Percentiles rank a stretch among this genome's conserved stretches.
These are phyloP conservation scores for Drosophila neocordata DNA, from an alignment of 1,140 invertebrate species.

Conservation along the genomic window DNA sequence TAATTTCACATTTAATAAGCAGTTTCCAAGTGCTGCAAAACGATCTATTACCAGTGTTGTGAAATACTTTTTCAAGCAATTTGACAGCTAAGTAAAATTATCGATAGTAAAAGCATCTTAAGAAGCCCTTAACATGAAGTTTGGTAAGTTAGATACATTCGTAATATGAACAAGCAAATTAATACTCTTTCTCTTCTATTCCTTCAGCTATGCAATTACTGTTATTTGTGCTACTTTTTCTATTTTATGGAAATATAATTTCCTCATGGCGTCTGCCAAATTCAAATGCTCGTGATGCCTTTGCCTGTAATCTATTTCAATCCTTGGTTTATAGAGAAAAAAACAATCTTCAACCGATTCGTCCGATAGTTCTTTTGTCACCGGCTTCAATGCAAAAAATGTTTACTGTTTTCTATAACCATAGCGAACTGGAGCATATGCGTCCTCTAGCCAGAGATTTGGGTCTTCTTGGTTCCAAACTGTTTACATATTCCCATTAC, in stretches of 20 bases:
- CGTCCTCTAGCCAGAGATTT: conserved; percentile 1
- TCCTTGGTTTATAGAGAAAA: neutral
- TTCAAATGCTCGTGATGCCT: neutral
- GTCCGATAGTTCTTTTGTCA: neutral
- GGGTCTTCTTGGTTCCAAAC: neutral
- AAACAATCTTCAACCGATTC: neutral
- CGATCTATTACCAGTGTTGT: neutral
- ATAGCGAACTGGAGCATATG: neutral
- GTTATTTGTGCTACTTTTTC: neutral
- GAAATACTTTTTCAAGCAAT: neutral
- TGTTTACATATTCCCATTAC: neutral
- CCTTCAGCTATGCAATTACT: neutral
- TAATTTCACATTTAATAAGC: neutral
- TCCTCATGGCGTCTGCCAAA: neutral
- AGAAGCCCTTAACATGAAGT: too few species aligned
- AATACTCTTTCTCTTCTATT: too few species aligned
- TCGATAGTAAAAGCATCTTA: too few species aligned
- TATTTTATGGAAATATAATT: neutral
- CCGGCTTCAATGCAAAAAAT: conserved; percentile 16
- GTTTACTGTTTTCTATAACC: conserved; percentile 10
- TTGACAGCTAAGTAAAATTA: too few species aligned
- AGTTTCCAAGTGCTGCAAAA: neutral
- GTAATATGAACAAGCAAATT: too few species aligned
- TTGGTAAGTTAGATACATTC: neutral
- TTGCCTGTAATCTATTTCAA: conserved; percentile 1